These are phyloP conservation scores for Rhabdomys dilectus DNA, from an alignment of 2,113 vertebrate species.

Conservation along the genomic window DNA sequence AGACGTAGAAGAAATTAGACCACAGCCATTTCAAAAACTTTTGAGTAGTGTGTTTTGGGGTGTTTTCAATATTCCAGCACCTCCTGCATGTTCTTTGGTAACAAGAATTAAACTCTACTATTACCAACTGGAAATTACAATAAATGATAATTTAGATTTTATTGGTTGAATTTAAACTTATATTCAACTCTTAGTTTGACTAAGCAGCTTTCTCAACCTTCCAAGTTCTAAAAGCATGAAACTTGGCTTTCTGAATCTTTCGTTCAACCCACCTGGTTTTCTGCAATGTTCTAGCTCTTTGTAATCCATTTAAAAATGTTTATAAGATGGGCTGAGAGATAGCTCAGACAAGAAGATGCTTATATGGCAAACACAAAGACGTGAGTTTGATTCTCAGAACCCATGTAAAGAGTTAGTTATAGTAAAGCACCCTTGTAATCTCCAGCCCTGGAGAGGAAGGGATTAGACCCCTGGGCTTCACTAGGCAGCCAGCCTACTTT, in stretches of 20 bases:
- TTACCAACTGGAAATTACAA: not conserved
- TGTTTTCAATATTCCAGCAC: not conserved
- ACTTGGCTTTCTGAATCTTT: not conserved
- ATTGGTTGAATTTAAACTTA: slow-evolving; percentile 7
- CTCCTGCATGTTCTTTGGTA: not conserved
- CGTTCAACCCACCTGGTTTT: not conserved
- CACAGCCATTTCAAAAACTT: not conserved
- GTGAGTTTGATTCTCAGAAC: too few relatives aligned
- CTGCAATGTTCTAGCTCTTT: not conserved
- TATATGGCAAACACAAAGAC: not conserved
- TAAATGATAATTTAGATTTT: not conserved
- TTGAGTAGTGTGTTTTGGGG: too few relatives aligned
- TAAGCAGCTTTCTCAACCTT: not conserved
- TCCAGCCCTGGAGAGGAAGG: not conserved
- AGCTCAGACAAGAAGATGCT: not conserved
- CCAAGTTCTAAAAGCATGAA: slow-evolving; percentile 1
- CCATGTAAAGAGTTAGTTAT: too few relatives aligned
- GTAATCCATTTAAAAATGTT: not conserved
- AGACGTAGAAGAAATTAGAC: not conserved
- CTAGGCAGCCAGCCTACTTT: not conserved
- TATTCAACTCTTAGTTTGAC: not conserved
- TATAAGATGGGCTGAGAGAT: not conserved
- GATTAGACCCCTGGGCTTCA: not conserved
- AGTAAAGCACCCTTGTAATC: not conserved
- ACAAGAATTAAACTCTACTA: not conserved